Evolutionary conservation across 2,888 invertebrate species (phyloP).

Genomic region (Drosophila mettleri): DNA sequence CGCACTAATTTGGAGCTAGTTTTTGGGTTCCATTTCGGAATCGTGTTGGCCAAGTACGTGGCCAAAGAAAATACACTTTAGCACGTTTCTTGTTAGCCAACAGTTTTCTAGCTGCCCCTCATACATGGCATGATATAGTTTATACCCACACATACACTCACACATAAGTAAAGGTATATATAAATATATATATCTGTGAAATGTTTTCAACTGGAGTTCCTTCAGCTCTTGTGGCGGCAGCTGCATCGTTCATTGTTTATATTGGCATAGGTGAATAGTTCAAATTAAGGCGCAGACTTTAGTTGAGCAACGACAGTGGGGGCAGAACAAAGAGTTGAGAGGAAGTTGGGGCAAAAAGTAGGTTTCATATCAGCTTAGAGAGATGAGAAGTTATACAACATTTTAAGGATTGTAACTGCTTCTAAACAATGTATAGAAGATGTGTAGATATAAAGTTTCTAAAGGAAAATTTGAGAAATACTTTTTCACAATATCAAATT

Average conservation of each 20-base stretch:
- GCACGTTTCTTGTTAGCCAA: slow-evolving; percentile 79
- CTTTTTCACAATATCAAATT: slow-evolving; percentile 6
- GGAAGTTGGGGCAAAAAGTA: not conserved
- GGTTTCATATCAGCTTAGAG: not conserved
- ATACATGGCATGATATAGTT: slow-evolving; percentile 57
- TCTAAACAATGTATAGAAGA: not conserved
- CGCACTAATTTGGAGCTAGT: slow-evolving; percentile 73
- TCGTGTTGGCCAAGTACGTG: slow-evolving; percentile 60
- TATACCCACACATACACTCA: slow-evolving; percentile 18
- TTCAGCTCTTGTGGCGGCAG: slow-evolving; percentile 37
- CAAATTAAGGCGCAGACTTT: slow-evolving; percentile 57
- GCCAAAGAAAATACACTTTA: slow-evolving; percentile 79
- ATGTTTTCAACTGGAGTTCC: slow-evolving; percentile 29
- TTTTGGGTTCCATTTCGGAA: slow-evolving; percentile 55
- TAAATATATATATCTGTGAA: slow-evolving; percentile 35
- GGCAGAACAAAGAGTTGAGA: not conserved
- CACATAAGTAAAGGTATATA: slow-evolving; percentile 2
- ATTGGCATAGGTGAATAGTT: slow-evolving; percentile 65
- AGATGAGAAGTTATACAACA: not conserved
- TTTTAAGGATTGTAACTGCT: slow-evolving; percentile 1
- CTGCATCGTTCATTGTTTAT: slow-evolving; percentile 56
- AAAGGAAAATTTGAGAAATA: not conserved
- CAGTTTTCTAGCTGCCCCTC: slow-evolving; percentile 52
- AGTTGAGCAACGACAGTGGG: slow-evolving; percentile 32
- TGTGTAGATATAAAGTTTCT: not conserved